Percentiles rank a stretch among this genome's conserved stretches.
Evolutionary conservation across 2,797 vertebrate species (phyloP).

Genomic region (Sebastes minor): DNA sequence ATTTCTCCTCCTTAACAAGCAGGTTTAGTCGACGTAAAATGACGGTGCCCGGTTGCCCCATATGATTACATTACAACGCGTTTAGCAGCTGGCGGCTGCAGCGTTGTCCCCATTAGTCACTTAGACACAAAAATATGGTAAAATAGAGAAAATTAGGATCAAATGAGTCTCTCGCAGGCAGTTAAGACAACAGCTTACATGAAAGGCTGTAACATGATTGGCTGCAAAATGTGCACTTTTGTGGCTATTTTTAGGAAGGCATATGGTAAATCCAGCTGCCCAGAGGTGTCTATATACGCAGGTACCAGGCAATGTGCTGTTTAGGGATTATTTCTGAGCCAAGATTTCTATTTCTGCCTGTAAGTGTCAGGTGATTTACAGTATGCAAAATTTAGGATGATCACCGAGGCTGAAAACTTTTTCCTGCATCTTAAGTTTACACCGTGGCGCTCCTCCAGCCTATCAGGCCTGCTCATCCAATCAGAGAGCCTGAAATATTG

Average conservation of each 20-base stretch:
- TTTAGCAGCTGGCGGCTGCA: too few species aligned
- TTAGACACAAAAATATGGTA: too few species aligned
- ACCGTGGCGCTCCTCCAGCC: not conserved
- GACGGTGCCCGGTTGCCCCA: too few species aligned
- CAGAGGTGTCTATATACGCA: too few species aligned
- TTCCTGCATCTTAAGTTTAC: not conserved
- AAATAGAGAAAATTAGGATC: not conserved
- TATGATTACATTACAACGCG: too few species aligned
- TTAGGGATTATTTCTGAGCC: not conserved
- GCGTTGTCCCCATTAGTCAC: too few species aligned
- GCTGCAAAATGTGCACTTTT: not conserved
- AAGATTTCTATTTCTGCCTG: not conserved
- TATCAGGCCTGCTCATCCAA: not conserved
- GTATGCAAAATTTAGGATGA: not conserved
- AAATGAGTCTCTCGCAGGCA: not conserved
- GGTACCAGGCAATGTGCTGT: not conserved
- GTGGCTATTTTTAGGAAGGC: not conserved
- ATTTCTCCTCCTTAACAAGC: too few species aligned
- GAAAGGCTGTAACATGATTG: not conserved
- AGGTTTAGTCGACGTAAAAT: too few species aligned
- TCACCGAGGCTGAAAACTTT: not conserved
- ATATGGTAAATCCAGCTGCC: not conserved
- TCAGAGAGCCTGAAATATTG: conserved; percentile 34
- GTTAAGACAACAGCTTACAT: not conserved
- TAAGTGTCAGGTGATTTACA: not conserved